Conservation (phyloP, 2,113 vertebrate genomes). For the Chloropsis hardwickii region DNA sequence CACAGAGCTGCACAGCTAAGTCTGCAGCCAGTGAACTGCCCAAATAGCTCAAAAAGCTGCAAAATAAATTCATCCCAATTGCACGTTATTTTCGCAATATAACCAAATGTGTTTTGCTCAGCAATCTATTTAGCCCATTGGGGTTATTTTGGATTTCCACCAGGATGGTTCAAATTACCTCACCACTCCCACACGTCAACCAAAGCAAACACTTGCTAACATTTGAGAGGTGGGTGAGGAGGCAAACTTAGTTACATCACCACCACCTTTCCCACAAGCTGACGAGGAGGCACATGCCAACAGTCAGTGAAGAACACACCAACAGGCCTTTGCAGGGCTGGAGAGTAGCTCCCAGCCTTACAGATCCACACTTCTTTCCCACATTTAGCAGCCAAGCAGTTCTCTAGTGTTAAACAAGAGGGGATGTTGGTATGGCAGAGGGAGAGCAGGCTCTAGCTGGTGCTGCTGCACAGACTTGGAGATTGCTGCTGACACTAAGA, state of each 20-base stretch:
- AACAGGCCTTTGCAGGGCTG: neutral
- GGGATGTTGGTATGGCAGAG: neutral
- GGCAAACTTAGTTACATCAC: conserved; percentile 44
- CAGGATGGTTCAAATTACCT: conserved; percentile 25
- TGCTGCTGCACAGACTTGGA: neutral
- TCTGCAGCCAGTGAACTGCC: neutral
- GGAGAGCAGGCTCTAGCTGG: neutral
- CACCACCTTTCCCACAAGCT: conserved; percentile 37
- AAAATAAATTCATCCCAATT: neutral
- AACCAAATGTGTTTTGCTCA: neutral
- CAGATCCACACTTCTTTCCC: neutral
- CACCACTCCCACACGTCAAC: conserved; percentile 24
- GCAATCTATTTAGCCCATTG: neutral
- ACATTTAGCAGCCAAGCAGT: neutral
- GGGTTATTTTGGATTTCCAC: conserved; percentile 32
- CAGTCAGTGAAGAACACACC: neutral
- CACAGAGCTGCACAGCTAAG: neutral
- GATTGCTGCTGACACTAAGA: neutral
- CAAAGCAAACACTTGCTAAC: conserved; percentile 35
- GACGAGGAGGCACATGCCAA: conserved; percentile 10
- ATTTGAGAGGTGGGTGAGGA: conserved; percentile 46
- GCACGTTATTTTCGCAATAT: neutral
- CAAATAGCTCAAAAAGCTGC: neutral
- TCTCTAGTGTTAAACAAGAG: neutral
- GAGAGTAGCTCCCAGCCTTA: neutral